Conservation (phyloP, 2,888 invertebrate species). For the Sepioteuthis lessoniana region DNA sequence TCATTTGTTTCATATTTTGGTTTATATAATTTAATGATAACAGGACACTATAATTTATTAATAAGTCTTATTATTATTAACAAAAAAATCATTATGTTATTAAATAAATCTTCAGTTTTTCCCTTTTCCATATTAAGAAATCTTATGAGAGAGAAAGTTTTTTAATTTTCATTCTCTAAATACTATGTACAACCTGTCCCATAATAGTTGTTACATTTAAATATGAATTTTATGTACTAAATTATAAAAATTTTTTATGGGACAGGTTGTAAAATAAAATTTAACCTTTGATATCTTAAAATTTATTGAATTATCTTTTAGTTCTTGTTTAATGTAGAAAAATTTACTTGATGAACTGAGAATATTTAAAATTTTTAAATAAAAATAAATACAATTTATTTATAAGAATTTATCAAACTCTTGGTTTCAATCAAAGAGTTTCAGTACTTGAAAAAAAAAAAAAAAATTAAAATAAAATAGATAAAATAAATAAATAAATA, state of each 20-base stretch:
- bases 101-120: neutral
- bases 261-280: neutral
- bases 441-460: no score
- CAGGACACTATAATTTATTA: neutral
- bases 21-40: neutral
- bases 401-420: neutral
- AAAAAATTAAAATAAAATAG: no score
- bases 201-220: no score
- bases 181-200: neutral
- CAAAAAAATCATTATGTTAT: neutral
- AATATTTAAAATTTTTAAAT: neutral
- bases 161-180: conserved; percentile 3
- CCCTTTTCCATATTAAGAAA: conserved; percentile 1
- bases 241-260: no score
- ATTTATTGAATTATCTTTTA: neutral
- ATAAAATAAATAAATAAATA: no score
- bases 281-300: neutral
- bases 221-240: no score
- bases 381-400: neutral
- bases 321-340: neutral
- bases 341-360: neutral
- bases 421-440: neutral
- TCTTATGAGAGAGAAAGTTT: neutral
- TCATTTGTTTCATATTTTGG: neutral
- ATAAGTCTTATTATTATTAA: neutral